phyloP scores from a whole-genome alignment of 2,797 vertebrate species.

The Falco concolor region DNA sequence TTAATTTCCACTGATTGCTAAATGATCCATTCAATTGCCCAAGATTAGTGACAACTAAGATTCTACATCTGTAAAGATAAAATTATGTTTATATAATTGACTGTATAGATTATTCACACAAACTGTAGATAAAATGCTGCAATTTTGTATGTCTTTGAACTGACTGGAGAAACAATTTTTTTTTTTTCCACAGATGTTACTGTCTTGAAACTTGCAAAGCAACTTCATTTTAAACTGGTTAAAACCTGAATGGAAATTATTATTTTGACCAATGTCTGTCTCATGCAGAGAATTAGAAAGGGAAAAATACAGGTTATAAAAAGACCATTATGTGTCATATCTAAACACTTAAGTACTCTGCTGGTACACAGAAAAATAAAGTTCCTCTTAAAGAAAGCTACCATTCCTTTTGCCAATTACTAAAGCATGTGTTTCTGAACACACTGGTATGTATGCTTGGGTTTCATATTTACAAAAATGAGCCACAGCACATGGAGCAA shows the following conservation, averaged over 20 bases:
- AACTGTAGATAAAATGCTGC: not conserved
- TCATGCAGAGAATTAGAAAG: not conserved
- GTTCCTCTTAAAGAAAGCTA: not conserved
- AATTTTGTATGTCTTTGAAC: not conserved
- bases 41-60: not conserved
- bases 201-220: not conserved
- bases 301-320: not conserved
- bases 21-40: not conserved
- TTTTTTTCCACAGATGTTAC: not conserved
- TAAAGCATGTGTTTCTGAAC: not conserved
- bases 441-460: not conserved
- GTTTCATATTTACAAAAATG: not conserved
- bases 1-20: constrained; percentile 17
- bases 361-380: not conserved
- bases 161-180: not conserved
- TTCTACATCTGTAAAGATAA: not conserved
- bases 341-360: not conserved
- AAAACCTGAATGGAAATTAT: not conserved
- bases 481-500: not conserved
- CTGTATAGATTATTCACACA: not conserved
- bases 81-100: not conserved
- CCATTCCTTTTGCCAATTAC: not conserved
- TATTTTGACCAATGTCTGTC: constrained; percentile 8
- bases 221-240: not conserved
- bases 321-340: not conserved